A percentile compares a stretch with the other conserved stretches of the same genome.
phyloP scores from a whole-genome alignment of 2,113 vertebrate species.

The Oncorhynchus nerka region DNA sequence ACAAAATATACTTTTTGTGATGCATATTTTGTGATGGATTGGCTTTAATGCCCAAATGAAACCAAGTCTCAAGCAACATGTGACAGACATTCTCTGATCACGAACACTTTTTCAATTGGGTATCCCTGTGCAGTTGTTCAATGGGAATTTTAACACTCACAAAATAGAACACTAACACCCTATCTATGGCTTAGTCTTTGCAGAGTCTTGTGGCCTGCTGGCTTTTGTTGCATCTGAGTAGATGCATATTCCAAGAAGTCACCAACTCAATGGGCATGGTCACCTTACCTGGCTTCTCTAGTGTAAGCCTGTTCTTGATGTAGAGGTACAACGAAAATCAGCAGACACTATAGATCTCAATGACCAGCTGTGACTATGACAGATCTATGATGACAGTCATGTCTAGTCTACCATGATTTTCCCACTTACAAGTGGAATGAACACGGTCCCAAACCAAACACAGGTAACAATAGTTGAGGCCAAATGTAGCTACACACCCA shows the following conservation, averaged over 20 bases:
- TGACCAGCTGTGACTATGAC: background rate
- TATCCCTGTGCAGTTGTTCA: constrained; percentile 2
- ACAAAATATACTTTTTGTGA: background rate
- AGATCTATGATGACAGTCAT: background rate
- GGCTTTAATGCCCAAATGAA: background rate
- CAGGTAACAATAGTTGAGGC: constrained; percentile 8
- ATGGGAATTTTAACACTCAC: background rate
- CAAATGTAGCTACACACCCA: background rate
- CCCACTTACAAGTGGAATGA: constrained; percentile 7
- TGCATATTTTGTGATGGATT: background rate
- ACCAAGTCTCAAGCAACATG: background rate
- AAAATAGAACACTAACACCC: background rate
- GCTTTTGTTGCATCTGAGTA: background rate
- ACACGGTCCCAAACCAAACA: constrained; percentile 2
- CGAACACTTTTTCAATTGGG: background rate
- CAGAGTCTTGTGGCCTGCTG: background rate
- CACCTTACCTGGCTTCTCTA: background rate
- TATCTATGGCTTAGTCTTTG: constrained; percentile 11
- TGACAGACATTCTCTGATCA: background rate
- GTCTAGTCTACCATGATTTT: constrained; percentile 27
- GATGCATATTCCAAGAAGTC: background rate
- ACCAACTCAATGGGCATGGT: background rate
- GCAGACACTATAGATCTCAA: constrained; percentile 12
- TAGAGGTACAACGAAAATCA: constrained; percentile 13
- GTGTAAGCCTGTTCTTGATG: background rate